Evolutionary conservation across 2,113 vertebrate species (phyloP).

Genomic region (Myotis davidii): DNA sequence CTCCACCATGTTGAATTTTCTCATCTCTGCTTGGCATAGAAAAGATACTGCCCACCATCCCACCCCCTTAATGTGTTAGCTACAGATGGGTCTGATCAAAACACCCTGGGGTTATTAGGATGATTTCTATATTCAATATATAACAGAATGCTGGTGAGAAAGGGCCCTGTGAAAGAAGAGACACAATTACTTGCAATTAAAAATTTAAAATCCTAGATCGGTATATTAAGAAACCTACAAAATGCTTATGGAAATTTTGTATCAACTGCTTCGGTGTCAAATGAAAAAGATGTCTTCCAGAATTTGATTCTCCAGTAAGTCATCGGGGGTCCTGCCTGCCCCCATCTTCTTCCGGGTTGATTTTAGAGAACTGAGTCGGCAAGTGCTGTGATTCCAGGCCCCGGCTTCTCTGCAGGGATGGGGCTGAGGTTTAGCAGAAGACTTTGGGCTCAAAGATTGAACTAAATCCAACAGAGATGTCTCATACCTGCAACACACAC

Average conservation of each 20-base stretch:
- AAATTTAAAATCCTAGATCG: constrained; percentile 78
- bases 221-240: constrained; percentile 62
- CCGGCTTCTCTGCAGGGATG: constrained; percentile 39
- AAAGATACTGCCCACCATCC: constrained; percentile 23
- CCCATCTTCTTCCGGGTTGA: constrained; percentile 65
- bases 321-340: constrained; percentile 78
- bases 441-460: constrained; percentile 87
- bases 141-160: constrained; percentile 54
- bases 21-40: constrained; percentile 72
- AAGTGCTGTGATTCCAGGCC: constrained; percentile 42
- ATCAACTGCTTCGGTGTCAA: constrained; percentile 81
- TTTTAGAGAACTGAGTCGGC: background rate
- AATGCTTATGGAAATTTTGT: constrained; percentile 46
- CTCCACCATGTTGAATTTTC: constrained; percentile 65
- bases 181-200: constrained; percentile 69
- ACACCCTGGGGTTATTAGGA: constrained; percentile 26
- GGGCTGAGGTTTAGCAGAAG: constrained; percentile 58
- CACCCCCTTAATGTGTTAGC: background rate
- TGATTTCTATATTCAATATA: constrained; percentile 65
- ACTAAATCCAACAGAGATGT: constrained; percentile 89
- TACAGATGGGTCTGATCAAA: constrained; percentile 61
- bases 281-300: constrained; percentile 98
- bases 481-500: constrained; percentile 87
- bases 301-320: constrained; percentile 92
- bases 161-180: constrained; percentile 52